Evolutionary conservation across 1,140 invertebrate genomes (phyloP).

Genomic region (Drosophila orena): DNA sequence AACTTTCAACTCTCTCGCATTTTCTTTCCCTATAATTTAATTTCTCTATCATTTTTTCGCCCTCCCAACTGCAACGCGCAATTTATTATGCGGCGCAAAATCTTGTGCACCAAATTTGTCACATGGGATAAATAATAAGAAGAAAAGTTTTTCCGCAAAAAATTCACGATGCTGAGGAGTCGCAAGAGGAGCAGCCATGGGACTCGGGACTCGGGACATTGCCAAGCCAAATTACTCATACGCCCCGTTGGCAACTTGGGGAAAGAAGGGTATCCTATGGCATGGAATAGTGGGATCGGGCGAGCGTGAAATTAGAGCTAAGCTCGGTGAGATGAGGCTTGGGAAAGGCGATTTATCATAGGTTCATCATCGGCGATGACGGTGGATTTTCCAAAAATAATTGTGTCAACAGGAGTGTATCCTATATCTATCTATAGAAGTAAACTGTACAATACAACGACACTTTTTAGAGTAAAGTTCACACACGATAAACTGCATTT

Average conservation of each 20-base stretch:
- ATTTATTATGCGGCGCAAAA: constrained; percentile 72
- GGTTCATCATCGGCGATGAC: background rate
- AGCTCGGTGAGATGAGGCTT: constrained; percentile 33
- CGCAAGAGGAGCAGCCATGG: background rate
- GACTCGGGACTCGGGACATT: constrained; percentile 48
- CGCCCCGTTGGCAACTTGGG: constrained; percentile 35
- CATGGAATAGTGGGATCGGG: constrained; percentile 46
- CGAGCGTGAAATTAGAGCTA: constrained; percentile 69
- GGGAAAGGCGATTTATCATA: constrained; percentile 7
- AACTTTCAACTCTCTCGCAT: constrained; percentile 47
- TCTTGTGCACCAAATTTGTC: constrained; percentile 79
- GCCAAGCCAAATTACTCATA: constrained; percentile 65
- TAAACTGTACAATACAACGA: background rate
- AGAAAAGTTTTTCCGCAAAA: constrained; percentile 59
- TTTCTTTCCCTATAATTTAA: constrained; percentile 19
- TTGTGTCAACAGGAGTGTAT: background rate
- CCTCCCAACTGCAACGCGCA: constrained; percentile 45
- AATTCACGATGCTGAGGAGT: constrained; percentile 11
- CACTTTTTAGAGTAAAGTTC: background rate
- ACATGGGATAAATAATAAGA: constrained; percentile 82
- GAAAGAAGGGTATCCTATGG: constrained; percentile 15
- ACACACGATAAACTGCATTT: no score
- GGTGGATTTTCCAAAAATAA: background rate
- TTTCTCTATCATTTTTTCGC: constrained; percentile 22
- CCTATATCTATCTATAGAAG: background rate